These are phyloP conservation scores for Fukomys damarensis DNA, from an alignment of 2,113 vertebrate genomes.

Conservation along the genomic window DNA sequence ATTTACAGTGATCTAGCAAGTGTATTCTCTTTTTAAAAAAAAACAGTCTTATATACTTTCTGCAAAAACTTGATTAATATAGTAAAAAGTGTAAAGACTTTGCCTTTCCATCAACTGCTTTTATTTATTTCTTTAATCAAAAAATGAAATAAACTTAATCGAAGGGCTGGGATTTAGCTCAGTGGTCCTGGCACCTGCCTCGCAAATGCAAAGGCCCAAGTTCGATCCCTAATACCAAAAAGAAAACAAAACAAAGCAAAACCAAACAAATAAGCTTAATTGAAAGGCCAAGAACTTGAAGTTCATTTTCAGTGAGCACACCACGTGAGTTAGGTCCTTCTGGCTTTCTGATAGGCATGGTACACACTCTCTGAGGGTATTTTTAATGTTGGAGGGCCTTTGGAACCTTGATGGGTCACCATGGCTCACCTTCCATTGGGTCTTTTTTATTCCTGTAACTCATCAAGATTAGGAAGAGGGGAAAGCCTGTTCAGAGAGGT, in stretches of 20 bases:
- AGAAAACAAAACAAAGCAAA: no score
- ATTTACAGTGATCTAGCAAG: conserved; percentile 44
- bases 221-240: no score
- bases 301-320: conserved; percentile 8
- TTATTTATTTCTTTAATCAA: conserved; percentile 14
- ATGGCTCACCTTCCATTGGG: no score
- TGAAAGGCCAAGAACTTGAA: background rate
- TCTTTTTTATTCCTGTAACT: background rate
- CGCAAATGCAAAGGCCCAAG: no score
- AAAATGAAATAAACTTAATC: no score
- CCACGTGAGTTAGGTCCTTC: background rate
- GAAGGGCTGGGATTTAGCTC: no score
- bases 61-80: conserved; percentile 1
- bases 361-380: no score
- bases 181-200: no score
- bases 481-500: background rate
- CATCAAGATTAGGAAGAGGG: background rate
- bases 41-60: background rate
- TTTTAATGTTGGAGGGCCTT: no score
- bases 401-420: no score
- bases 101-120: background rate
- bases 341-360: background rate
- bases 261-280: background rate
- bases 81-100: background rate
- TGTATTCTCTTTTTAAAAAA: background rate